Conservation (phyloP, 2,797 vertebrate species). For the Lophius americanus region DNA sequence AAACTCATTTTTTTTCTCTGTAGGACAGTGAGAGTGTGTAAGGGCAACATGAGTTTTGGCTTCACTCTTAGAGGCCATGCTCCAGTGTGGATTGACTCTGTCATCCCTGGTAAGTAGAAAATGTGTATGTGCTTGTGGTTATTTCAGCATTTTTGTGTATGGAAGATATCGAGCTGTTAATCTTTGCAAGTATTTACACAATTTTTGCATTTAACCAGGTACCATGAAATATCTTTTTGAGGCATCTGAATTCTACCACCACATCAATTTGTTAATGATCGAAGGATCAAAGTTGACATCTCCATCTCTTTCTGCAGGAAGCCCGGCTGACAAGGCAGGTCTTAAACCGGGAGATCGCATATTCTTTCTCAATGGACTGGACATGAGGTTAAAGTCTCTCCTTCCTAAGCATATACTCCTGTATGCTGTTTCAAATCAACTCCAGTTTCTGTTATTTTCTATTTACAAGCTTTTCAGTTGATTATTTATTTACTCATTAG, state of each 20-base stretch:
- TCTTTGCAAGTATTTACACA: neutral
- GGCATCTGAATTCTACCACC: neutral
- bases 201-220: neutral
- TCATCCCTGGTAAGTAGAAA: constrained; percentile 89
- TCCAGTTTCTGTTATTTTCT: no score
- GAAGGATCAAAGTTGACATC: neutral
- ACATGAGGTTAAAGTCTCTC: constrained; percentile 89
- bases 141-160: neutral
- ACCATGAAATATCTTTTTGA: neutral
- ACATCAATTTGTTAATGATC: neutral
- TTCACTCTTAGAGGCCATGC: constrained; percentile 96
- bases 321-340: constrained; percentile 93
- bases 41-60: constrained; percentile 96
- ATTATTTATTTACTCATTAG: no score
- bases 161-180: neutral
- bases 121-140: neutral
- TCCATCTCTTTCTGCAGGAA: constrained; percentile 77
- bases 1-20: constrained; percentile 26
- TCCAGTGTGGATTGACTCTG: constrained; percentile 97
- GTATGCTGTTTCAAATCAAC: no score
- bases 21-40: constrained; percentile 96
- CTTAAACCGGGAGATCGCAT: constrained; percentile 95
- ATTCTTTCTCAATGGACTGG: constrained; percentile 95
- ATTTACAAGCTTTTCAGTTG: no score
- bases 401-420: neutral